Conservation (phyloP, 2,113 vertebrate species). For the Ptychochromis oligacanthus region DNA sequence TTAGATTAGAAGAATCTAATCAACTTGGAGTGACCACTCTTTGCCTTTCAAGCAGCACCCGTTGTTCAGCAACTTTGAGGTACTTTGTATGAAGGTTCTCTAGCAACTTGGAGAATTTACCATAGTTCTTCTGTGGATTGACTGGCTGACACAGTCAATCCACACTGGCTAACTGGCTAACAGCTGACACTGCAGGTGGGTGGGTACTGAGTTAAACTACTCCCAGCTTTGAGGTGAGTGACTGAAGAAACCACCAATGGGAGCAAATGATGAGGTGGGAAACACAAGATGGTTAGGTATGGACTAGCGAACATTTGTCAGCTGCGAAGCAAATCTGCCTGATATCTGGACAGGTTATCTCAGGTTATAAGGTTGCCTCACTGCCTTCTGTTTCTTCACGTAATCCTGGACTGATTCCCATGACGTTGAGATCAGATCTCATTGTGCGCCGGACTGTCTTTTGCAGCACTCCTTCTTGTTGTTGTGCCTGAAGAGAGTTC, state of each 20-base stretch:
- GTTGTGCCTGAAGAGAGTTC: background rate
- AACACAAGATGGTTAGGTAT: background rate
- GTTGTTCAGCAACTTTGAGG: background rate
- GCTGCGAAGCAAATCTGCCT: background rate
- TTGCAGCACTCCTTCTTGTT: background rate
- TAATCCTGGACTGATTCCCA: background rate
- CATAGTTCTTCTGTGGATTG: background rate
- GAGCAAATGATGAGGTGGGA: background rate
- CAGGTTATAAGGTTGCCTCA: background rate
- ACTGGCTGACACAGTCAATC: too few relatives aligned
- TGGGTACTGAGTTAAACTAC: background rate
- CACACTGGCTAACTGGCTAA: too few relatives aligned
- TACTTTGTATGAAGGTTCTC: background rate
- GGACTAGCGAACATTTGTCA: background rate
- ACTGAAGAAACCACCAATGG: background rate
- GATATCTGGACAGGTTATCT: background rate
- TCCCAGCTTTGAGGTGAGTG: background rate
- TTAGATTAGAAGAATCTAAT: background rate
- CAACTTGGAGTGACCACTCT: background rate
- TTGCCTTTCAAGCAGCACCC: background rate
- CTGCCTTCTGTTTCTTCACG: background rate
- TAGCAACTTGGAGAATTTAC: background rate
- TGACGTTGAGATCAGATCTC: background rate
- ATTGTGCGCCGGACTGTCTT: background rate
- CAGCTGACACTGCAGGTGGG: too few relatives aligned